Percentiles rank a stretch among this genome's conserved stretches.
phyloP scores from a whole-genome alignment of 2,797 vertebrate genomes.

The Acanthurus tractus region DNA sequence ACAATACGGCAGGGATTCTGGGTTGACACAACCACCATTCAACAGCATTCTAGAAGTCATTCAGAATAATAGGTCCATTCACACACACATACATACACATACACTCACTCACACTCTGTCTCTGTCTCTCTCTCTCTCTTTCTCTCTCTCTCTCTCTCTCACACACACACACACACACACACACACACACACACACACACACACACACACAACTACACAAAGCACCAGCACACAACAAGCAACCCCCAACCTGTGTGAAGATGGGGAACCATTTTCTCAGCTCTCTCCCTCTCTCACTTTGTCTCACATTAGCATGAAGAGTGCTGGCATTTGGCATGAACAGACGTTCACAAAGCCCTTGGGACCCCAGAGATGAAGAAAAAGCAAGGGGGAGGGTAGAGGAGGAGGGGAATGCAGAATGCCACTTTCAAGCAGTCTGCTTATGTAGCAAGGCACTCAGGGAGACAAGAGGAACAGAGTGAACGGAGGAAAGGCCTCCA shows the following conservation, averaged over 20 bases:
- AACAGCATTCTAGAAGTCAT: conserved; percentile 66
- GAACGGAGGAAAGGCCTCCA: conserved; percentile 21
- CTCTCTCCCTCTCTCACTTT: conserved; percentile 36
- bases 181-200: conserved; percentile 22
- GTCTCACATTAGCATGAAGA: conserved; percentile 32
- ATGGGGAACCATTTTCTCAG: conserved; percentile 53
- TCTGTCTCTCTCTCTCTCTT: too few species aligned
- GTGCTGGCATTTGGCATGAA: conserved; percentile 78
- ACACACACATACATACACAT: conserved; percentile 6
- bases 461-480: conserved; percentile 61
- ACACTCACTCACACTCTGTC: neutral
- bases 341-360: conserved; percentile 71
- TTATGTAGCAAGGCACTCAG: conserved; percentile 57
- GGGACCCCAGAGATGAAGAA: conserved; percentile 67
- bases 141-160: neutral
- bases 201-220: conserved; percentile 44
- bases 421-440: conserved; percentile 72
- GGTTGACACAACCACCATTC: conserved; percentile 54
- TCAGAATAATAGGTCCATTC: conserved; percentile 55
- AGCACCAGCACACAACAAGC: conserved; percentile 49
- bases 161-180: conserved; percentile 10
- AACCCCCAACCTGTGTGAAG: conserved; percentile 50
- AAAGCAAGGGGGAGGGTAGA: conserved; percentile 31
- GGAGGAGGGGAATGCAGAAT: conserved; percentile 43
- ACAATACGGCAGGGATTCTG: conserved; percentile 57